These are phyloP conservation scores for Ectemnius cavifrons DNA, from an alignment of 2,888 invertebrate species.

Conservation along the genomic window DNA sequence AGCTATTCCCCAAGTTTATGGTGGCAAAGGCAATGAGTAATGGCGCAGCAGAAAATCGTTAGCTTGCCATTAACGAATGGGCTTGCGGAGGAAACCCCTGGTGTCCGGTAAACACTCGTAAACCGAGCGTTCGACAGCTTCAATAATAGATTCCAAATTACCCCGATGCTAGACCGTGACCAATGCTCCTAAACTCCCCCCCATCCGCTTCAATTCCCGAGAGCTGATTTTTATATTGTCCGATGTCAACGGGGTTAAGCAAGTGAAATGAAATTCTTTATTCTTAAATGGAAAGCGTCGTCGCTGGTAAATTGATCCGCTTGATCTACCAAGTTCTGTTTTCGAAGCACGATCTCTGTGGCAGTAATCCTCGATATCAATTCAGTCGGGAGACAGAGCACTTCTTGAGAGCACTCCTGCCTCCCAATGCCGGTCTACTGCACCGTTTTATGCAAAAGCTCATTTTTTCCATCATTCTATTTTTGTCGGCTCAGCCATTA, in stretches of 20 bases:
- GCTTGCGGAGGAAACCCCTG: slow-evolving; percentile 46
- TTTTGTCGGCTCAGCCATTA: too few species aligned
- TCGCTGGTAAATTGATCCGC: background rate
- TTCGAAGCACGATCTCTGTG: too few species aligned
- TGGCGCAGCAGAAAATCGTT: slow-evolving; percentile 63
- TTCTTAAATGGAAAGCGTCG: background rate
- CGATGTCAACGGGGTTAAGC: too few species aligned
- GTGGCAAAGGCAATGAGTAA: slow-evolving; percentile 61
- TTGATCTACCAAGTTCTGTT: too few species aligned
- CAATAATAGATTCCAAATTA: slow-evolving; percentile 61
- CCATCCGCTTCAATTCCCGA: background rate
- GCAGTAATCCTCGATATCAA: too few species aligned
- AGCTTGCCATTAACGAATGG: slow-evolving; percentile 51
- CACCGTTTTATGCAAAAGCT: too few species aligned
- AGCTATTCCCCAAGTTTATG: slow-evolving; percentile 58
- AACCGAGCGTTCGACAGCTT: slow-evolving; percentile 53
- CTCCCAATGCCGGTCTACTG: too few species aligned
- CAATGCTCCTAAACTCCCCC: slow-evolving; percentile 12
- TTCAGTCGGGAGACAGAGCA: too few species aligned
- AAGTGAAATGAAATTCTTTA: too few species aligned
- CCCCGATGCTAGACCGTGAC: slow-evolving; percentile 1
- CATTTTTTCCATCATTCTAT: too few species aligned
- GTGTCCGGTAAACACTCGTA: slow-evolving; percentile 60
- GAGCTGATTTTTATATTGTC: too few species aligned
- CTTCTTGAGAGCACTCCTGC: too few species aligned